Percentiles rank a stretch among this genome's conserved stretches.
Conservation (phyloP, 2,113 vertebrate species). For the Charina bottae region DNA sequence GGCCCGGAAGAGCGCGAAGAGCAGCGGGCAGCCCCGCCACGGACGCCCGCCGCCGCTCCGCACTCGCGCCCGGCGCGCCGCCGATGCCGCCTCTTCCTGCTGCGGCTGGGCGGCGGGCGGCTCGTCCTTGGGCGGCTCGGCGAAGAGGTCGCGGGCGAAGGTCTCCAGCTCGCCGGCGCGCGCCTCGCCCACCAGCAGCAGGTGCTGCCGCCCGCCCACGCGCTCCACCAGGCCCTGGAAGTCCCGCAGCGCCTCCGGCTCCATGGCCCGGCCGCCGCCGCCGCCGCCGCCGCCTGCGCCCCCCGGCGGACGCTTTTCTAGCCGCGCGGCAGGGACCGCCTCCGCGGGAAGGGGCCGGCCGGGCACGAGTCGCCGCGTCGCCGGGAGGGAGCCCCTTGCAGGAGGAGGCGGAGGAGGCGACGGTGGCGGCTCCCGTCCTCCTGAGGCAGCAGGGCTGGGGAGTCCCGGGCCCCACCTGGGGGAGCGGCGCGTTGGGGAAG, state of each 20-base stretch:
- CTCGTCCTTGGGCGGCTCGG: slow-evolving; percentile 9
- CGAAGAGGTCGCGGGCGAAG: slow-evolving; percentile 67
- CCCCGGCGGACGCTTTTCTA: background rate
- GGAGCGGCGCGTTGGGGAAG: background rate
- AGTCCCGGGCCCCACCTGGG: too few relatives aligned
- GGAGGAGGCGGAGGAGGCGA: too few relatives aligned
- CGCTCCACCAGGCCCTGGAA: slow-evolving; percentile 60
- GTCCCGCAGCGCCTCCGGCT: background rate
- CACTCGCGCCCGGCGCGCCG: background rate
- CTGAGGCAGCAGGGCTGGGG: background rate
- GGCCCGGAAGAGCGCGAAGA: slow-evolving; percentile 68
- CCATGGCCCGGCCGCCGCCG: background rate
- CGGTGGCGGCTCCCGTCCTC: background rate
- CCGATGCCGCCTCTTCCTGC: background rate
- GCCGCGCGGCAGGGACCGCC: background rate
- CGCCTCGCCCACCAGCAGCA: slow-evolving; percentile 71
- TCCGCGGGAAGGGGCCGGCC: background rate
- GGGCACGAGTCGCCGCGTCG: background rate
- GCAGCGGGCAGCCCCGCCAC: slow-evolving; percentile 48
- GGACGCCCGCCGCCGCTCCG: background rate
- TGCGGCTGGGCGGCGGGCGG: background rate
- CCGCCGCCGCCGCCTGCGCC: background rate
- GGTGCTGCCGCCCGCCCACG: slow-evolving; percentile 62
- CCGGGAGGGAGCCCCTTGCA: background rate
- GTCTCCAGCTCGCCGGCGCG: slow-evolving; percentile 59